A percentile compares a stretch with the other conserved stretches of the same genome.
phyloP scores from a whole-genome alignment of 2,797 vertebrate genomes.

The Darevskia mixta region DNA sequence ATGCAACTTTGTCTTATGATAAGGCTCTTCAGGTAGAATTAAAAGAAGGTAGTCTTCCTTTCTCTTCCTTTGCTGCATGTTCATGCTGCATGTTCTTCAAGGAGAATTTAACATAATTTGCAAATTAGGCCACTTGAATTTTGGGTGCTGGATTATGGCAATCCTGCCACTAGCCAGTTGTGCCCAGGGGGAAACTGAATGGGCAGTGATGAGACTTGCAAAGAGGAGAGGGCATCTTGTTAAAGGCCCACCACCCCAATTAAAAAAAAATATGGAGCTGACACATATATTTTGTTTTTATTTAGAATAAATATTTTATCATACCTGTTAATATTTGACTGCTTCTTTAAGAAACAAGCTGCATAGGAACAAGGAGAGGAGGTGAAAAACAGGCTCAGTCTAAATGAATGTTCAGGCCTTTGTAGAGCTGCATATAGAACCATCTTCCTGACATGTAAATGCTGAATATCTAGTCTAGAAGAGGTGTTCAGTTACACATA shows the following conservation, averaged over 20 bases:
- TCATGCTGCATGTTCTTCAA: too few relatives aligned
- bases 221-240: not conserved
- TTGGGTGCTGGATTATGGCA: too few relatives aligned
- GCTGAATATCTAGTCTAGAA: not conserved
- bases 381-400: not conserved
- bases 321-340: not conserved
- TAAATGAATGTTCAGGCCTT: not conserved
- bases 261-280: not conserved
- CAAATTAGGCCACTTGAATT: too few relatives aligned
- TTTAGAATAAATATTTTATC: not conserved
- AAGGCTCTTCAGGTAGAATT: too few relatives aligned
- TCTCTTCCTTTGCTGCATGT: too few relatives aligned
- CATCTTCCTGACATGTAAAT: not conserved
- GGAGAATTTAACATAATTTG: too few relatives aligned
- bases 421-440: not conserved
- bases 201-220: not conserved
- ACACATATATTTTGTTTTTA: not conserved
- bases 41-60: too few relatives aligned
- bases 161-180: not conserved
- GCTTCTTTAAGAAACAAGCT: not conserved
- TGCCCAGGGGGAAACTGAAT: not conserved
- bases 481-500: not conserved
- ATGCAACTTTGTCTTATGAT: too few relatives aligned
- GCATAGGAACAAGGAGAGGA: not conserved
- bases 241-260: not conserved